A percentile compares a stretch with the other conserved stretches of the same genome.
phyloP scores from a whole-genome alignment of 2,113 vertebrate genomes.

The Addax nasomaculatus region DNA sequence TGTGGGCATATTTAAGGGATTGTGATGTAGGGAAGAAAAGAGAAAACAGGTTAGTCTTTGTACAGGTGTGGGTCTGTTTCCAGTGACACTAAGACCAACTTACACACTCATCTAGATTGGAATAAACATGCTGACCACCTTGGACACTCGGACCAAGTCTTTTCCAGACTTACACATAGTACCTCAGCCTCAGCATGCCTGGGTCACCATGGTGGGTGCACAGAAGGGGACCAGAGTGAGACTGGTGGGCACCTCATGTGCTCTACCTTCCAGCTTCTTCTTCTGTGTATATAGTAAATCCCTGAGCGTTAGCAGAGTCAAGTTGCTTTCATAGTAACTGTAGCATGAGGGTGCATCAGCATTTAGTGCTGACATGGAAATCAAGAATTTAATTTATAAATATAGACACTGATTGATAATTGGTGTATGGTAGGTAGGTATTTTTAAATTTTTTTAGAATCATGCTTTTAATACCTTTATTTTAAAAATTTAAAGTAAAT shows the following conservation, averaged over 20 bases:
- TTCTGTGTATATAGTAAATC: background rate
- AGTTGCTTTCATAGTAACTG: background rate
- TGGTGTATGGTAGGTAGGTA: background rate
- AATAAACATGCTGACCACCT: background rate
- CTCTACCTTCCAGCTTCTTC: background rate
- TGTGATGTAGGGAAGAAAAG: background rate
- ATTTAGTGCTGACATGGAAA: background rate
- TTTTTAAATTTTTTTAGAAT: background rate
- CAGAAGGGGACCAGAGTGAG: background rate
- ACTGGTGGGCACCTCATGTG: accelerated
- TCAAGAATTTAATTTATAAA: background rate
- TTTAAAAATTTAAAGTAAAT: background rate
- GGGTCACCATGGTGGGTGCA: accelerated
- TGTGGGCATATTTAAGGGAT: background rate
- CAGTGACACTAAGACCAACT: background rate
- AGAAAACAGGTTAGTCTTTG: background rate
- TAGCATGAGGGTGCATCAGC: background rate
- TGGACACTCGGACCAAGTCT: background rate
- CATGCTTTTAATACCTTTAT: background rate
- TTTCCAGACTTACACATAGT: accelerated
- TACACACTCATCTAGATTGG: background rate
- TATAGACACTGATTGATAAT: background rate
- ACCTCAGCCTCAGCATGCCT: background rate
- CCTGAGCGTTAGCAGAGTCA: background rate
- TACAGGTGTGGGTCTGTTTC: background rate